Evolutionary conservation across 2,888 invertebrate genomes (phyloP).

Genomic region (Laspeyria flexula): DNA sequence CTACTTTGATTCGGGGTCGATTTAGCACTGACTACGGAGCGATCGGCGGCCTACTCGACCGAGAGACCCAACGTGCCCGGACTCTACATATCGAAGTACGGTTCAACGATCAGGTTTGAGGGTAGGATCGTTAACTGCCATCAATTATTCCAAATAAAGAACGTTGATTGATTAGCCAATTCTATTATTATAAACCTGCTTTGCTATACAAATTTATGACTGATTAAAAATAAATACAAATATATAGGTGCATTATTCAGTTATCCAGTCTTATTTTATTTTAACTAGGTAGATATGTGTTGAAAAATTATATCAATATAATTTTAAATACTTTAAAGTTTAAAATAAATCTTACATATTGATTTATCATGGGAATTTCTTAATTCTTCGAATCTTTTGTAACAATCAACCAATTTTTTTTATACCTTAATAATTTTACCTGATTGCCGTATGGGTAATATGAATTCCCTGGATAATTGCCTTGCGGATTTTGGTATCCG

Average conservation of each 20-base stretch:
- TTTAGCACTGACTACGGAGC: background rate
- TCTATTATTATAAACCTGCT: background rate
- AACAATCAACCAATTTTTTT: too few relatives aligned
- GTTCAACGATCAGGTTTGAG: background rate
- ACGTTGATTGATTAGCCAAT: background rate
- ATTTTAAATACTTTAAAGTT: too few relatives aligned
- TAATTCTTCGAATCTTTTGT: too few relatives aligned
- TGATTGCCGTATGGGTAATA: slow-evolving; percentile 47
- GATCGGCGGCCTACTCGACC: background rate
- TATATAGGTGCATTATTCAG: too few relatives aligned
- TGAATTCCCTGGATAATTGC: slow-evolving; percentile 51
- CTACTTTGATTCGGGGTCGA: background rate
- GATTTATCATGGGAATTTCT: too few relatives aligned
- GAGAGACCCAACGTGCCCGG: background rate
- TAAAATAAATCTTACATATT: too few relatives aligned
- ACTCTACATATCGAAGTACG: background rate
- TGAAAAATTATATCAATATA: too few relatives aligned
- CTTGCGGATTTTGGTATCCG: slow-evolving; percentile 45
- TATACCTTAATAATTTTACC: slow-evolving; percentile 42
- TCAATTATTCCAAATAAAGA: background rate
- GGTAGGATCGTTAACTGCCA: background rate
- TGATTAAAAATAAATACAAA: too few relatives aligned
- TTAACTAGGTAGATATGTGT: too few relatives aligned
- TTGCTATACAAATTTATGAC: too few relatives aligned
- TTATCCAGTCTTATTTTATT: too few relatives aligned